Evolutionary conservation across 2,113 vertebrate species (phyloP).

Genomic region (Alces alces): DNA sequence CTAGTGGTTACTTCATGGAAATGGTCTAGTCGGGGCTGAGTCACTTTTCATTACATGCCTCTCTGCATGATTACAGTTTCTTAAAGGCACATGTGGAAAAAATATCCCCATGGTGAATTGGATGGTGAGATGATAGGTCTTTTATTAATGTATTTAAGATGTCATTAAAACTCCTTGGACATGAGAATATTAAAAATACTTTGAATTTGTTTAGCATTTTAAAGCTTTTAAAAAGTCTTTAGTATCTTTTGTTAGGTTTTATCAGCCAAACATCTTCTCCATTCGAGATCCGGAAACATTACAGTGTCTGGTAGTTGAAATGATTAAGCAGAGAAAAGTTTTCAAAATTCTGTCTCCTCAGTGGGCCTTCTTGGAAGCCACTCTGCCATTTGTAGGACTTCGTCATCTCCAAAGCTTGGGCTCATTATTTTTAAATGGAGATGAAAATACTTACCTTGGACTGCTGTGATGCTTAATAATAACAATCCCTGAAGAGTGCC

Average conservation of each 20-base stretch:
- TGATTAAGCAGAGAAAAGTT: not conserved
- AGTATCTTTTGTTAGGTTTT: not conserved
- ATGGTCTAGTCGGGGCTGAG: not conserved
- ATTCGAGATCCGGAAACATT: not conserved
- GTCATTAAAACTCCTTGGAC: not conserved
- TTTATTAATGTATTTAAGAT: not conserved
- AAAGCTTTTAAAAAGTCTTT: not conserved
- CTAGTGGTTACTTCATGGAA: not conserved
- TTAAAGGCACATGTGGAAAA: not conserved
- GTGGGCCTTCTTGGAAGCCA: not conserved
- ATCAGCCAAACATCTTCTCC: not conserved
- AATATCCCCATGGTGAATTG: not conserved
- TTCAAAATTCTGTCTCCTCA: not conserved
- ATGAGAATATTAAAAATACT: not conserved
- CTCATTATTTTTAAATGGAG: not conserved
- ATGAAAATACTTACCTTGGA: not conserved
- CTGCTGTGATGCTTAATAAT: not conserved
- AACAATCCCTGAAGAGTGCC: too few relatives aligned
- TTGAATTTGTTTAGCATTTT: constrained; percentile 15
- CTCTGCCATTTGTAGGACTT: not conserved
- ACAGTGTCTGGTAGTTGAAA: not conserved
- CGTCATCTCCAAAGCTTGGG: not conserved
- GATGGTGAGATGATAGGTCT: not conserved
- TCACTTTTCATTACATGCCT: not conserved
- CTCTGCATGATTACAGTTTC: not conserved